phyloP scores from a whole-genome alignment of 2,888 invertebrate genomes.

The Himalopsyche anomala region DNA sequence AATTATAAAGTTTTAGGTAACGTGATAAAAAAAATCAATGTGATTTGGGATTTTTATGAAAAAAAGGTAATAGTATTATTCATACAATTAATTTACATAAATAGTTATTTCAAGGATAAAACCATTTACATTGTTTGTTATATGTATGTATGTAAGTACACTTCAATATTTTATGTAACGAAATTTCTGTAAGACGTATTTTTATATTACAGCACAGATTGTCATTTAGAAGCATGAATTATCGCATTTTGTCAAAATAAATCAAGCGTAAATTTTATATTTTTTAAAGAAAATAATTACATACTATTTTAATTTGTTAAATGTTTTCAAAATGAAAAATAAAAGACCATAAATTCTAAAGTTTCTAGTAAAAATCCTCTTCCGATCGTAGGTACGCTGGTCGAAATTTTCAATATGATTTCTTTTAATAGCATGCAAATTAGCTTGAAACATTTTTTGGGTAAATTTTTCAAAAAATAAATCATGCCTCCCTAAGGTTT shows the following conservation, averaged over 20 bases:
- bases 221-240: background rate
- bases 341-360: background rate
- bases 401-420: background rate
- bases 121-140: no score
- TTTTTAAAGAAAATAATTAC: background rate
- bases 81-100: background rate
- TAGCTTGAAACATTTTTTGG: background rate
- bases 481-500: background rate
- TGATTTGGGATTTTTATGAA: background rate
- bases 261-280: background rate
- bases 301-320: no score
- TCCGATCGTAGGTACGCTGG: background rate
- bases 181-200: no score
- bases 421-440: conserved; percentile 9
- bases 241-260: background rate
- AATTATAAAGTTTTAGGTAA: background rate
- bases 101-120: no score
- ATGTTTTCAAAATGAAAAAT: no score
- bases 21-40: background rate
- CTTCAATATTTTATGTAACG: no score
- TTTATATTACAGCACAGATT: background rate
- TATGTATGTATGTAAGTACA: no score
- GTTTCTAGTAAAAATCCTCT: background rate
- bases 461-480: conserved; percentile 13
- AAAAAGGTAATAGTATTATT: background rate